Evolutionary conservation across 1,140 invertebrate genomes (phyloP).

Genomic region (Drosophila parabipectinata): DNA sequence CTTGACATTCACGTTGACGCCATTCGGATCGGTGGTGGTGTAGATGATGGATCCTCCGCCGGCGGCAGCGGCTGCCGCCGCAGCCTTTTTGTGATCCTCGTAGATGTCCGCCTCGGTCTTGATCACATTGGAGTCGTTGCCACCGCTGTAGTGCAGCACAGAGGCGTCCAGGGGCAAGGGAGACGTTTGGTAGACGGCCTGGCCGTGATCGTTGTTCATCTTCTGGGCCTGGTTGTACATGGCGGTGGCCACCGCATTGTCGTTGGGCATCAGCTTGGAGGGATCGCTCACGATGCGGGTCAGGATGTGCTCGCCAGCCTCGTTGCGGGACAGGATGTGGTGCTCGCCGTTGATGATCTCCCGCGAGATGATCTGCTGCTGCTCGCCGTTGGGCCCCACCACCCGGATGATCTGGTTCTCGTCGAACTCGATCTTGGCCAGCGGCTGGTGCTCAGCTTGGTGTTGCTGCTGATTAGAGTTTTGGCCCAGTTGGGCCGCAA

Average conservation of each 20-base stretch:
- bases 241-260: conserved; percentile 79
- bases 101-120: conserved; percentile 82
- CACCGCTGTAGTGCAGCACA: conserved; percentile 75
- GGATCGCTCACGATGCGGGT: conserved; percentile 84
- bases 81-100: conserved; percentile 78
- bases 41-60: conserved; percentile 80
- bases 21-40: conserved; percentile 81
- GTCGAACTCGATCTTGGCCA: conserved; percentile 83
- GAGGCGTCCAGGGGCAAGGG: conserved; percentile 78
- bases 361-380: conserved; percentile 83
- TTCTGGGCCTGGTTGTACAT: conserved; percentile 83
- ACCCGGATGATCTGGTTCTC: conserved; percentile 83
- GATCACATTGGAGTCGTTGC: conserved; percentile 65
- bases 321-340: conserved; percentile 83
- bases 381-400: conserved; percentile 79
- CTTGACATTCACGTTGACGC: conserved; percentile 85
- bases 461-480: conserved; percentile 62
- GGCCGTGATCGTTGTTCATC: conserved; percentile 74
- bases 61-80: conserved; percentile 36
- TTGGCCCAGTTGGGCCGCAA: conserved; percentile 75
- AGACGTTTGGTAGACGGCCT: conserved; percentile 77
- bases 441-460: conserved; percentile 68
- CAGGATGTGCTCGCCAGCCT: conserved; percentile 83
- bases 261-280: conserved; percentile 80
- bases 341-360: conserved; percentile 84